Evolutionary conservation across 2,888 invertebrate genomes (phyloP).

Genomic region (Cataglyphis cursor): DNA sequence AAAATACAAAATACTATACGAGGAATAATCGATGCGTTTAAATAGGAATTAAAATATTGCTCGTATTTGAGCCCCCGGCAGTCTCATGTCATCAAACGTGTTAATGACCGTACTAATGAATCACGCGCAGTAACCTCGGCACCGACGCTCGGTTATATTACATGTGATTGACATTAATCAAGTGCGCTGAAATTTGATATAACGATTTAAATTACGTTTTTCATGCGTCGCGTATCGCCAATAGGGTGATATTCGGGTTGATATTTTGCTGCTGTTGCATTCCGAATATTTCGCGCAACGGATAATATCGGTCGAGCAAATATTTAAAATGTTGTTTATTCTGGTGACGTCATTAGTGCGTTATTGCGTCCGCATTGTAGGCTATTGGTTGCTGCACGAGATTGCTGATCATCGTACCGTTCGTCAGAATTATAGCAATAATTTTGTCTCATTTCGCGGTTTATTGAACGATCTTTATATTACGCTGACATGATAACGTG

Average conservation of each 20-base stretch:
- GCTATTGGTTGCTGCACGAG: constrained; percentile 35
- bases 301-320: constrained; percentile 57
- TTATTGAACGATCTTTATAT: constrained; percentile 36
- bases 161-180: constrained; percentile 65
- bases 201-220: constrained; percentile 63
- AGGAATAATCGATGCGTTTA: constrained; percentile 54
- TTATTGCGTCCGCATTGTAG: constrained; percentile 51
- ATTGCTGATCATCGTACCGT: constrained; percentile 4
- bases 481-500: constrained; percentile 5
- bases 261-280: constrained; percentile 53
- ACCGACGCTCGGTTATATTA: constrained; percentile 58
- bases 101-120: constrained; percentile 64
- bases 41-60: constrained; percentile 56
- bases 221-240: constrained; percentile 44
- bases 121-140: constrained; percentile 58
- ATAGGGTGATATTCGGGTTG: constrained; percentile 49
- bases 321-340: constrained; percentile 59
- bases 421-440: constrained; percentile 38
- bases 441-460: constrained; percentile 42
- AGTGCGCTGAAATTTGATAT: constrained; percentile 60
- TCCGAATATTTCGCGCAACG: constrained; percentile 48
- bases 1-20: constrained; percentile 35
- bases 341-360: constrained; percentile 57
- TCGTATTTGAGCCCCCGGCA: constrained; percentile 47
- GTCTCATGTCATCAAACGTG: constrained; percentile 54